Conservation (phyloP, 2,113 vertebrate genomes). For the Nothoprocta pentlandii region DNA sequence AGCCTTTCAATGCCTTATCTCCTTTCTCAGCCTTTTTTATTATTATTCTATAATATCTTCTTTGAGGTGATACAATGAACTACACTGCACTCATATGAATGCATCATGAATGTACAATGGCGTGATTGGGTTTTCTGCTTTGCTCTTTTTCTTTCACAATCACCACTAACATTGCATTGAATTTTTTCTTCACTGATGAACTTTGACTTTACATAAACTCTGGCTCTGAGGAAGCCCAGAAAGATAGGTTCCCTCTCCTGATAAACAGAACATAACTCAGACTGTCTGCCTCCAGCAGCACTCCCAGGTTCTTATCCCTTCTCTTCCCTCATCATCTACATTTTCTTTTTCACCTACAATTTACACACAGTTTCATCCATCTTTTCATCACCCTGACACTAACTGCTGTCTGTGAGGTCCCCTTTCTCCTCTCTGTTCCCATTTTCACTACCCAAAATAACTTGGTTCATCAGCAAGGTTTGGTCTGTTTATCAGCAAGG, state of each 20-base stretch:
- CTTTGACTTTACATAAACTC: neutral
- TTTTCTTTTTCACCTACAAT: neutral
- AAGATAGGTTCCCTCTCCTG: neutral
- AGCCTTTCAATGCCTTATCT: neutral
- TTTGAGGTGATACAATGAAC: neutral
- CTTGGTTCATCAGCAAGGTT: neutral
- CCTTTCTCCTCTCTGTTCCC: neutral
- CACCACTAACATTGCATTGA: neutral
- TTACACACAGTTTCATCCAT: neutral
- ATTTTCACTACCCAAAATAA: neutral
- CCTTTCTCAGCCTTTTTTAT: neutral
- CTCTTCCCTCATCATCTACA: no score
- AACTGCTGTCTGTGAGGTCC: neutral
- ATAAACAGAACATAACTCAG: neutral
- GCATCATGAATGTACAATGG: neutral
- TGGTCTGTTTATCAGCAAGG: neutral
- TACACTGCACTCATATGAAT: neutral
- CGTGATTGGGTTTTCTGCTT: neutral
- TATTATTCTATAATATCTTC: neutral
- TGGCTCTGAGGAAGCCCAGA: neutral
- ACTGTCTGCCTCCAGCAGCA: neutral
- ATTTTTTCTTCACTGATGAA: neutral
- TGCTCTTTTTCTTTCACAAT: neutral
- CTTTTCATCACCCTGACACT: neutral
- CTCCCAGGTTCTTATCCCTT: neutral